phyloP scores from a whole-genome alignment of 2,797 vertebrate genomes.

The Amazona ochrocephala region DNA sequence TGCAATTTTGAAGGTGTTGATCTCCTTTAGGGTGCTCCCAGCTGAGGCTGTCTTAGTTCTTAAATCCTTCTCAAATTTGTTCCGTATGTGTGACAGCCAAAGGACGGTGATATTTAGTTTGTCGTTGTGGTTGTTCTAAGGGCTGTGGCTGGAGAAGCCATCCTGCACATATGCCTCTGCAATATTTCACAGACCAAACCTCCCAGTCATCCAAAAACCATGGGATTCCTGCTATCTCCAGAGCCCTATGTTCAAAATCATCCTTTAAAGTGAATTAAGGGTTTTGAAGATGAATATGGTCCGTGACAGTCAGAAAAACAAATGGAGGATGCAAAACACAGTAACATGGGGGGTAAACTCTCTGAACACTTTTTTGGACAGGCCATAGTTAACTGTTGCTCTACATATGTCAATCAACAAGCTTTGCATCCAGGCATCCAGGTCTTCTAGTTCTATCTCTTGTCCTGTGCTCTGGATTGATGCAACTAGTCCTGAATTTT shows the following conservation, averaged over 20 bases:
- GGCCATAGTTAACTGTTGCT: not conserved
- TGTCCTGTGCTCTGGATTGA: not conserved
- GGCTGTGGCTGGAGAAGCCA: not conserved
- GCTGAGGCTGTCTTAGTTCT: not conserved
- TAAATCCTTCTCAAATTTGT: slow-evolving; percentile 8
- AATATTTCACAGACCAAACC: not conserved
- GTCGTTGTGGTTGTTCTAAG: not conserved
- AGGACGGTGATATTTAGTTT: not conserved
- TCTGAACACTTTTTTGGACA: not conserved
- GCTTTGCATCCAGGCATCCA: not conserved
- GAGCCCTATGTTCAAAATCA: not conserved
- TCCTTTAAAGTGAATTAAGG: not conserved
- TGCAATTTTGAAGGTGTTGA: not conserved
- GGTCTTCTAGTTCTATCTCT: not conserved
- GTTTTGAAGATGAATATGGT: not conserved
- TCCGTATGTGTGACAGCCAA: slow-evolving; percentile 3
- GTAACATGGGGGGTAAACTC: not conserved
- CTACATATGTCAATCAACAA: not conserved
- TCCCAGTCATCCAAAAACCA: not conserved
- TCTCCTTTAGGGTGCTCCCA: not conserved
- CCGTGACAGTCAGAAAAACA: not conserved
- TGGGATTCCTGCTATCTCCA: not conserved
- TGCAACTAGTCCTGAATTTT: not conserved
- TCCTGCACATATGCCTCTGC: not conserved
- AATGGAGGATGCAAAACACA: not conserved